Base-by-base conservation (phyloP, 2,888 invertebrate species). In the Cactoblastis cactorum region DNA sequence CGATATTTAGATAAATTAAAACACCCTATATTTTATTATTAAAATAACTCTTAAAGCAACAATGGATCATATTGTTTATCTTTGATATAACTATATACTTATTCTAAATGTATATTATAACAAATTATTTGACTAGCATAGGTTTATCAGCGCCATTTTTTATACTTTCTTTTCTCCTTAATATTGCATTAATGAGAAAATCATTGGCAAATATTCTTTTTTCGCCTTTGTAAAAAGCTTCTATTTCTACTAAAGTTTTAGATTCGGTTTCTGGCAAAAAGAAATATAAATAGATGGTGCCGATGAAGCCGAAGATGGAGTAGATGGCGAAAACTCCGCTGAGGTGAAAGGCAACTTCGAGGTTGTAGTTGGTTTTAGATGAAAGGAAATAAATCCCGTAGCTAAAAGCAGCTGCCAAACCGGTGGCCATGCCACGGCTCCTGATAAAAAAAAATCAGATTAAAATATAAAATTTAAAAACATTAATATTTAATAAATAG, bases 211-310 rank as follows among this genome's bases (percentile, higher is more conserved):
- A 88, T 56, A 86, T 77, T 55, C 66, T 80, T 12, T 62, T 71
- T 41, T 81, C 69, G 1, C 86, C 80, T 58, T 83, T 83, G 55
- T 89, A 91, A 39, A 69, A 83, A 0, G 74, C 72, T 71, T 91
- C 91, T 12, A 91, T 91, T 70, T 91, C 90, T n/a, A 83, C 77
- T 11, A 91, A 68, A 17, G 84, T 64, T 53, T 80, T 89, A 3
- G 80, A 84, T 61, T 92, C 92, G 0, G 92, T 92, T 70, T 92
- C 92, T 18, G 91, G 91, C 53, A 92, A 59, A 55, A 80, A 84
- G 58, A 91, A 81, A 61, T 91, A 91, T 3, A 91, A 74, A 57
- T 89, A 90, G 0, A 90, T 49, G 0, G 89, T 80, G 35, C 91
- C 92, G 1, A 89, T 48, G 11, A 89, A 65, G 2, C 85, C 88